Percentiles rank a stretch among this genome's conserved stretches.
Evolutionary conservation across 2,113 vertebrate species (phyloP).

Genomic region (Meleagris gallopavo): DNA sequence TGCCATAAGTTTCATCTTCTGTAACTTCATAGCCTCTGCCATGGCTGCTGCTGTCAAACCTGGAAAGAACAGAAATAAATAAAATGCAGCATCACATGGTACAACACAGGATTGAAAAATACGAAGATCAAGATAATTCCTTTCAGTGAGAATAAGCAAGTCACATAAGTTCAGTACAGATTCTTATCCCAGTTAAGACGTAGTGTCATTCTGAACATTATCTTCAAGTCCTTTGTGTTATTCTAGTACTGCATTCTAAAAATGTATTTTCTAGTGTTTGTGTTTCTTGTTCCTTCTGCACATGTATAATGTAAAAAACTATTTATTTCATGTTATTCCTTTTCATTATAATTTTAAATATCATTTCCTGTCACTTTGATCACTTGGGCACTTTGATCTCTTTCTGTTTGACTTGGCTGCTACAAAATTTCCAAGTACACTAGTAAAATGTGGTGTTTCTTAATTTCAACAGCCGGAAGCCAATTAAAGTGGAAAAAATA

Average conservation of each 20-base stretch:
- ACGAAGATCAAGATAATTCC: neutral
- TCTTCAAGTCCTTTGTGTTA: neutral
- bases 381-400: conserved; percentile 35
- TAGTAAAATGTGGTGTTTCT: neutral
- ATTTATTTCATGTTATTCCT: conserved; percentile 2
- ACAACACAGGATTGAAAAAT: neutral
- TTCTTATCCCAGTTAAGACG: neutral
- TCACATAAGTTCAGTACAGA: neutral
- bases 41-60: conserved; percentile 90
- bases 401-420: conserved; percentile 35
- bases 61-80: conserved; percentile 62
- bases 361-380: conserved; percentile 40
- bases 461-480: neutral
- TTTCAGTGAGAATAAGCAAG: neutral
- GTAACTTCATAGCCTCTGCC: conserved; percentile 91
- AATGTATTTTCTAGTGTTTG: neutral
- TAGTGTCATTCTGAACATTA: neutral
- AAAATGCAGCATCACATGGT: neutral
- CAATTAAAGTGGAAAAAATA: neutral
- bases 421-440: neutral
- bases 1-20: conserved; percentile 91
- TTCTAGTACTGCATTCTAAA: neutral
- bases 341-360: conserved; percentile 53
- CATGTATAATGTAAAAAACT: neutral
- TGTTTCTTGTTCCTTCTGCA: neutral